Evolutionary conservation across 2,797 vertebrate genomes (phyloP), one percentile per base, ranked within the genome.

Genomic region (Antennarius maculatus): DNA sequence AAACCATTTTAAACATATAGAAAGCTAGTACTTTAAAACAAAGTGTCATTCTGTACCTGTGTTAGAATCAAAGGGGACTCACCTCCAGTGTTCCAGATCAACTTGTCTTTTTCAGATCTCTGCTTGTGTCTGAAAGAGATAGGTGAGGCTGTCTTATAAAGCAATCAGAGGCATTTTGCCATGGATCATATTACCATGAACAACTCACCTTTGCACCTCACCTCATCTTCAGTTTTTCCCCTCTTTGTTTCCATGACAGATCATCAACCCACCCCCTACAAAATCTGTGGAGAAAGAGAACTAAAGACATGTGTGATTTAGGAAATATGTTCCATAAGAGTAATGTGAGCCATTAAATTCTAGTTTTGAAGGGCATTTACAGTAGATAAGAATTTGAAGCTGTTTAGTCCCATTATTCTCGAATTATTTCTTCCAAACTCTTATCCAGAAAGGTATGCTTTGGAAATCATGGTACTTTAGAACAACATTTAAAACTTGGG

Each of bases 151-250:
- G 47, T 64, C 47, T 87, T 91, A 82, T 90, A 81, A 61, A 80
- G 74, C n/a, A 0, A 17, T 39, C 23, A 10, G 1, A 5, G 43
- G 73, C 13, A 7, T 5, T 65, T 12, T 45, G 56, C 34, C 63
- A 62, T 29, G 37, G 45, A 60, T 89, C 83, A 66, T 52, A 51
- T 91, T 89, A 58, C 84, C 2, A 54, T 56, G 54, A 67, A 63
- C 6, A 15, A 3, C 31, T 56, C 17, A 84, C 74, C 85, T 88
- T 88, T 85, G 80, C 6, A 71, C 81, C 42, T 59, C 1, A 4
- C 12, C 13, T 65, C 31, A 17, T 62, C 9, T 77, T 54, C 57
- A 23, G 42, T 60, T 61, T 34, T 42, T 7, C 42, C 23, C 52
- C 65, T 68, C 8, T 13, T 53, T 39, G 15, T 66, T 54, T 15